Percentiles rank a stretch among this genome's conserved stretches.
Evolutionary conservation across 2,888 invertebrate genomes (phyloP).

Genomic region (Odontocolon sp.): DNA sequence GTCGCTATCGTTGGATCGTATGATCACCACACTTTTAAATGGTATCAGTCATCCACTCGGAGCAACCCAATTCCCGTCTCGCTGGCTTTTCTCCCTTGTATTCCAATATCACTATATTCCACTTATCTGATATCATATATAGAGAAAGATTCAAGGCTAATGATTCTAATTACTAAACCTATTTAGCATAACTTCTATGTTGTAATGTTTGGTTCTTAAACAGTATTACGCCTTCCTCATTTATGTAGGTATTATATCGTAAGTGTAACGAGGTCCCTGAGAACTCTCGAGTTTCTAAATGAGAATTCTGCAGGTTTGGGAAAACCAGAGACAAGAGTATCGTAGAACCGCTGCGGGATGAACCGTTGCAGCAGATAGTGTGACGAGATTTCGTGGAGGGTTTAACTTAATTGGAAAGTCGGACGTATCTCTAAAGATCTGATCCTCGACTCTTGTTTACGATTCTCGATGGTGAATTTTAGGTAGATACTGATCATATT

Average conservation of each 20-base stretch:
- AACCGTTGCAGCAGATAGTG: slow-evolving; percentile 28
- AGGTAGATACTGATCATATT: slow-evolving; percentile 30
- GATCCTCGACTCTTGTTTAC: slow-evolving; percentile 31
- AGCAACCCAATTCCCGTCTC: too few relatives aligned
- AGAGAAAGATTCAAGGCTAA: too few relatives aligned
- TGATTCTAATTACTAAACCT: not conserved
- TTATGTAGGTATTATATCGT: slow-evolving; percentile 8
- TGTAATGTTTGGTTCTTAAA: slow-evolving; percentile 7
- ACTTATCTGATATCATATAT: not conserved
- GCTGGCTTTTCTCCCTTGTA: slow-evolving; percentile 11
- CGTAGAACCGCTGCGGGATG: slow-evolving; percentile 39
- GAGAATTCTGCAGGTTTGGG: slow-evolving; percentile 36
- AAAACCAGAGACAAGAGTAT: slow-evolving; percentile 33
- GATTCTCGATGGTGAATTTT: slow-evolving; percentile 51
- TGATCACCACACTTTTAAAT: slow-evolving; percentile 22
- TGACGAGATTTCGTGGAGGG: slow-evolving; percentile 38
- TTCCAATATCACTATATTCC: not conserved
- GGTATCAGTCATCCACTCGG: slow-evolving; percentile 11
- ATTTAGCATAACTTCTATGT: slow-evolving; percentile 3
- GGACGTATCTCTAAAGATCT: slow-evolving; percentile 9
- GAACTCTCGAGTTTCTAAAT: slow-evolving; percentile 41
- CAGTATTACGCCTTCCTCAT: slow-evolving; percentile 23
- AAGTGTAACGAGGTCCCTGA: slow-evolving; percentile 36
- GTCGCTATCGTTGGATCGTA: too few relatives aligned
- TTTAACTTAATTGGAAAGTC: slow-evolving; percentile 60